Base-by-base conservation (phyloP, 1,140 invertebrate species). In the Catajapyx aquilonaris region DNA sequence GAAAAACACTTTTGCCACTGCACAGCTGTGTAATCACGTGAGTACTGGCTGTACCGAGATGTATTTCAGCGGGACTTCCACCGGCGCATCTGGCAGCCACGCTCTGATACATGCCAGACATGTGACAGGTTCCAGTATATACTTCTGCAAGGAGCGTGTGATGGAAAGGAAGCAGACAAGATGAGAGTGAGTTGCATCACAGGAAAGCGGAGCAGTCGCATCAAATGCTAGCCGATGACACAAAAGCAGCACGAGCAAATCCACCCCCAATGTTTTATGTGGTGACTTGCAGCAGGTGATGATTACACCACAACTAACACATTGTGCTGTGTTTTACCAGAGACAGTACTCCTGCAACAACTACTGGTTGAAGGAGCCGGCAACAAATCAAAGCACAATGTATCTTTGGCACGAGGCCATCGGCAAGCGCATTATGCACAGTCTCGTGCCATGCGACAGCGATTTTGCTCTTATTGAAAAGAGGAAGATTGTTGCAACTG, bases 391-490 rank as follows among this genome's bases (percentile, higher is more conserved):
- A 21, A 5, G 4, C 16, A 37, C 31, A 25, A 43, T 32, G 30
- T 38, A 5, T 20, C 34, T 47, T 20, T 47, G 46, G 46, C 41
- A 44, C 34, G 44, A 47, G 28, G 34, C 1, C 1, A 30, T 46
- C 3, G 45, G 36, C 10, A 37, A 39, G n/a, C 15, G 44, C n/a
- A 45, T 31, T 30, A 42, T 38, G 4, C 38, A 45, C 31, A 41
- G 37, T 9, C 44, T 45, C 25, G 20, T 45, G 23, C 43, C 42
- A 20, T 44, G 44, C 38, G 42, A 45, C 28, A 15, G 38, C 1
- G 41, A 44, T 33, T 45, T 45, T 30, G 42, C 44, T 25, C 7
- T 45, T n/a, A 44, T 45, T 31, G 43, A 45, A 34, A 41, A 30
- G 38, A 19, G 20, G 13, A 43, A 44, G 34, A 43, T 41, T 23